These are phyloP conservation scores for Antechinus flavipes DNA, from an alignment of 2,113 vertebrate genomes.

Conservation along the genomic window DNA sequence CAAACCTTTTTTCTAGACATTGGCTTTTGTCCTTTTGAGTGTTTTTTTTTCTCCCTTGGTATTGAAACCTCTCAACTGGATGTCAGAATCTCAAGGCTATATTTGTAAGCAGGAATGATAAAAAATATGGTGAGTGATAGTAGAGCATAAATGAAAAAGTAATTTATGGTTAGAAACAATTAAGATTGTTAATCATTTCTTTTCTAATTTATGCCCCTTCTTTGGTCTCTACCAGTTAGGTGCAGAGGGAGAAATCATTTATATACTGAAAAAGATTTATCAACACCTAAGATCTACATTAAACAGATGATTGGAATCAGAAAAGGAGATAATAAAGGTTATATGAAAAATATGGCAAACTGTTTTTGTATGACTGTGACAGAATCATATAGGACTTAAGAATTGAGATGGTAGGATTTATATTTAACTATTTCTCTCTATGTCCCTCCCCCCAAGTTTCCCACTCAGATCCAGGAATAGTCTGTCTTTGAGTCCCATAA, in stretches of 20 bases:
- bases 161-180: slow-evolving; percentile 25
- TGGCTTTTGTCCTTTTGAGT: not conserved
- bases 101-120: not conserved
- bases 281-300: slow-evolving; percentile 28
- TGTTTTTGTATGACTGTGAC: not conserved
- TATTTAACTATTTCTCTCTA: not conserved
- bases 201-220: not conserved
- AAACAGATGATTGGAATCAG: slow-evolving; percentile 28
- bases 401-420: not conserved
- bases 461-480: not conserved
- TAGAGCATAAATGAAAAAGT: not conserved
- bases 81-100: not conserved
- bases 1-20: not conserved
- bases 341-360: slow-evolving; percentile 6
- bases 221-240: not conserved
- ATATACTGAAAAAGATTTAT: not conserved
- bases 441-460: not conserved
- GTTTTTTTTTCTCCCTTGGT: not conserved
- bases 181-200: not conserved
- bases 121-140: not conserved
- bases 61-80: not conserved
- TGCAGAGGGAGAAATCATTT: not conserved
- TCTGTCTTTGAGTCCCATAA: not conserved
- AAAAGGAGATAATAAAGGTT: slow-evolving; percentile 15
- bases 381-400: not conserved